Evolutionary conservation across 2,113 vertebrate species (phyloP), one percentile per base, ranked within the genome.

Genomic region (Petromus typicus): DNA sequence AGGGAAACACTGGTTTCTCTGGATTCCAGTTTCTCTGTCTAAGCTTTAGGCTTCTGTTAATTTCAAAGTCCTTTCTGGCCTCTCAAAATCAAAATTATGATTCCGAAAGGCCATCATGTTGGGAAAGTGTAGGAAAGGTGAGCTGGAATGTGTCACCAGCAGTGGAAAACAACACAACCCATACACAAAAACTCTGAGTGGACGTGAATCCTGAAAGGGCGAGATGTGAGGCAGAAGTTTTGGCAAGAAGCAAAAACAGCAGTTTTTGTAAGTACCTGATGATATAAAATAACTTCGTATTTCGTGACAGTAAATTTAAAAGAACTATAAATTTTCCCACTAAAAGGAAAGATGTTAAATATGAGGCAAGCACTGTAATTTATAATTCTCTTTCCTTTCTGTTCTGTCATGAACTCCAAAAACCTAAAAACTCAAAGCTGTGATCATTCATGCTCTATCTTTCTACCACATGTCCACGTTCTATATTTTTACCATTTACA

Each of bases 371-470:
- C 3, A n/a, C 3, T 48, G 0, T 83, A 78, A 86, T 82, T 92
- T 57, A 89, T 11, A 86, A 81, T 67, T 66, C 4, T 57, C 14
- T 78, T 71, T 89, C 54, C 34, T 18, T 89, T 56, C 10, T 88
- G 17, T 71, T 76, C 86, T 54, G 22, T 57, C 43, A 82, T 34
- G 40, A 86, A 96, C 66, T 23, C 57, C 48, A 92, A 87, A 95
- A 92, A 78, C 64, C 71, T 88, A 76, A 63, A 48, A 97, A 95
- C 45, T 91, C 45, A 85, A 67, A 79, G 27, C 20, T 89, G 43
- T 6, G 40, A 23, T 30, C 45, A 73, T 73, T 54, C 88, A 92
- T 8, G 57, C 73, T 22, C 22, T 17, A 45, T 69, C 76, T 96
- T 89, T 80, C 92, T 95, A 66, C 63, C n/a, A 64, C 12, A 80